Base-by-base conservation (phyloP, 2,797 vertebrate species). In the Esox lucius region DNA sequence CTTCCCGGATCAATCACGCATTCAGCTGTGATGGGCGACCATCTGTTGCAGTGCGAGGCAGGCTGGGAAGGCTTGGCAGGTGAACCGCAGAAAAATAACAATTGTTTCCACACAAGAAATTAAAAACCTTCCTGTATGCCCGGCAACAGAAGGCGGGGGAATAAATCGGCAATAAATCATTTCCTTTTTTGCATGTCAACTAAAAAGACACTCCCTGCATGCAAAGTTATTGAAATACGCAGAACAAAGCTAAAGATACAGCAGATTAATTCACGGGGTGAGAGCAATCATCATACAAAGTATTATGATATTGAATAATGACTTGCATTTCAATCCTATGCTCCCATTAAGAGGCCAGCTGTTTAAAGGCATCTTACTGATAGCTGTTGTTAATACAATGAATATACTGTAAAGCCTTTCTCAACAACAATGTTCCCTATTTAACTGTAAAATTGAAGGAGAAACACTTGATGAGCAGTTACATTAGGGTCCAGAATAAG, bases 21-120 rank as follows among this genome's bases (percentile, higher is more conserved):
- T 93, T 92, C 91, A 92, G 93, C 75, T 87, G 86, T 91, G 89
- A 92, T 78, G 76, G 89, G 88, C 86, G 87, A 86, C 95, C 95
- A 96, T 95, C 95, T 96, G 95, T 94, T 83, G 82, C 88, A 66
- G 75, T 76, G 89, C 74, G 84, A 87, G 90, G 87, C 88, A 83
- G 89, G 87, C 80, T 51, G 15, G 3, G 87, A 87, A 92, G 88
- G 88, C 91, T 94, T 92, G 89, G 90, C 90, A 91, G 79, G 92
- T 93, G 92, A 94, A 89, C 87, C 85, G 81, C 89, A 89, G 91
- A 81, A 90, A 92, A 88, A 89, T 81, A 87, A 89, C 87, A 89
- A 95, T 96, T 96, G 95, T 96, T 95, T 92, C 90, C 87, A 83
- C 83, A 87, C 87, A 92, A 93, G 91, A 91, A 94, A 93, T 93